Evolutionary conservation across 2,888 invertebrate genomes (phyloP).

Genomic region (Sussaba pulchella): DNA sequence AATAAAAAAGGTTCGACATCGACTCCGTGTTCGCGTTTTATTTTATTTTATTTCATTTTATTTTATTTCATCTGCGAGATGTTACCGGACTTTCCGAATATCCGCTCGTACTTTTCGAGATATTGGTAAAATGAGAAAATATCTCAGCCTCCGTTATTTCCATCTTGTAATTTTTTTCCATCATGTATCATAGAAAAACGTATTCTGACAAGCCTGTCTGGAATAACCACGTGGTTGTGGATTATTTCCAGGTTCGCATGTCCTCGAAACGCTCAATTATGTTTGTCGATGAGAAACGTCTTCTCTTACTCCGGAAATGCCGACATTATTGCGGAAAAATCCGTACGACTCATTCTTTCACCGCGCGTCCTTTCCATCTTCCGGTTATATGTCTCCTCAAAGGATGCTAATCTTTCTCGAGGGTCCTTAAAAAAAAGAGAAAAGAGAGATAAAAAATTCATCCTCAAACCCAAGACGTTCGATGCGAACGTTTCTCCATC

Average conservation of each 20-base stretch:
- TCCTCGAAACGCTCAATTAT: too few species aligned
- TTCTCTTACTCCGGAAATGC: too few species aligned
- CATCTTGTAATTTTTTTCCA: neutral
- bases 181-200: neutral
- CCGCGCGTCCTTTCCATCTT: too few species aligned
- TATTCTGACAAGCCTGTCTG: neutral
- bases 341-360: too few species aligned
- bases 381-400: conserved; percentile 14
- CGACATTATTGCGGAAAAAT: too few species aligned
- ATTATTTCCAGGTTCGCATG: too few species aligned
- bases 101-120: neutral
- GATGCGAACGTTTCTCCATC: conserved; percentile 15
- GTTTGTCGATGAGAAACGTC: neutral
- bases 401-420: conserved; percentile 37
- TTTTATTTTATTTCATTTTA: too few species aligned
- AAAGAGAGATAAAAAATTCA: conserved; percentile 2
- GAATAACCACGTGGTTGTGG: neutral
- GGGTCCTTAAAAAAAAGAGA: too few species aligned
- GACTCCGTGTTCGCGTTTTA: conserved; percentile 24
- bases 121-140: neutral
- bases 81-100: too few species aligned
- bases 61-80: too few species aligned
- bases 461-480: conserved; percentile 6
- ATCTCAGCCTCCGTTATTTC: neutral
- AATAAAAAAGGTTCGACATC: conserved; percentile 46